phyloP scores from a whole-genome alignment of 2,888 invertebrate genomes.

The Drosophila longiperda region DNA sequence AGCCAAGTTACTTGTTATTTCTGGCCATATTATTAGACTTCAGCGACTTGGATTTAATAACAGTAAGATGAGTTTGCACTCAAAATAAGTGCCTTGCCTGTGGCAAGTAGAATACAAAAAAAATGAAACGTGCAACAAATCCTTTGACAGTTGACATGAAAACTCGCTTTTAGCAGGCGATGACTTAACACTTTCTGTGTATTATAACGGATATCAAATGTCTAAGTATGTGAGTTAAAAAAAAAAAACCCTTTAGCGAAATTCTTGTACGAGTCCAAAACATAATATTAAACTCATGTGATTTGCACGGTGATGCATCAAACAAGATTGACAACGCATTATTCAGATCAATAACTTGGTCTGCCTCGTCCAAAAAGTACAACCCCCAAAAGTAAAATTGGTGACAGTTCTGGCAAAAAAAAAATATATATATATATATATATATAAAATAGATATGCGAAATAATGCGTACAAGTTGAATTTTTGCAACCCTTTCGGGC shows the following conservation, averaged over 20 bases:
- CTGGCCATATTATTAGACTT: neutral
- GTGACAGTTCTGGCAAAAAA: slow-evolving; percentile 59
- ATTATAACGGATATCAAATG: slow-evolving; percentile 1
- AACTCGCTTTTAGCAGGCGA: slow-evolving; percentile 68
- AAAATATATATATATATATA: neutral
- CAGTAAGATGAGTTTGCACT: neutral
- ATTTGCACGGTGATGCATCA: slow-evolving; percentile 69
- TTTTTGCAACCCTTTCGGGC: slow-evolving; percentile 76
- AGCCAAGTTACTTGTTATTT: neutral
- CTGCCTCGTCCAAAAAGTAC: slow-evolving; percentile 26
- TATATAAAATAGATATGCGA: slow-evolving; percentile 1
- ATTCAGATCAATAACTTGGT: slow-evolving; percentile 70
- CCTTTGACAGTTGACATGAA: slow-evolving; percentile 78
- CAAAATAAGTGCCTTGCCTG: slow-evolving; percentile 10
- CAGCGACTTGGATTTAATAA: slow-evolving; percentile 14
- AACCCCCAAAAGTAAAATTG: slow-evolving; percentile 60
- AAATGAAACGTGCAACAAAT: slow-evolving; percentile 59
- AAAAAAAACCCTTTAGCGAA: slow-evolving; percentile 50
- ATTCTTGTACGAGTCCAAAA: slow-evolving; percentile 11
- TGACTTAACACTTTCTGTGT: slow-evolving; percentile 24
- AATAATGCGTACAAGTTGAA: slow-evolving; percentile 56
- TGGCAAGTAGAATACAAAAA: slow-evolving; percentile 19
- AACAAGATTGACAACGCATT: slow-evolving; percentile 72
- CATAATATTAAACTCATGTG: slow-evolving; percentile 67
- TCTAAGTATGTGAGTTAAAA: slow-evolving; percentile 33